Evolutionary conservation across 2,888 invertebrate genomes (phyloP).

Genomic region (Heliconius aoede): DNA sequence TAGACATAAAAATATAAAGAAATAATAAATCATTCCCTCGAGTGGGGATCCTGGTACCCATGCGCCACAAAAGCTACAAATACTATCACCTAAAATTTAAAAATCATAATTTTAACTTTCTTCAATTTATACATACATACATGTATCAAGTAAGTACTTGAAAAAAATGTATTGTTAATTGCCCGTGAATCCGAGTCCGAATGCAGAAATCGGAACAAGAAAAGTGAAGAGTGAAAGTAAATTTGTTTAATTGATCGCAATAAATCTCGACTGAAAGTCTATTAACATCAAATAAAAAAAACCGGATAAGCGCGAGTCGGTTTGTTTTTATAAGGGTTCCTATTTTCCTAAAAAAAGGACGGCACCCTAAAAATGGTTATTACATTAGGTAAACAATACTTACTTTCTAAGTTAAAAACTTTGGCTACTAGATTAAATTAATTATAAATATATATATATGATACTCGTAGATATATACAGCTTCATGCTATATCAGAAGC

Average conservation of each 20-base stretch:
- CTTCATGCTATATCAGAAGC: no score
- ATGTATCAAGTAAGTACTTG: background rate
- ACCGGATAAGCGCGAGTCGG: no score
- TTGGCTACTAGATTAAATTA: background rate
- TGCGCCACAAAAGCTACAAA: background rate
- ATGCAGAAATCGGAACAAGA: slow-evolving; percentile 6
- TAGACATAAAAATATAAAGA: background rate
- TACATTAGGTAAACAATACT: background rate
- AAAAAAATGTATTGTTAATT: background rate
- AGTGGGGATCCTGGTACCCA: background rate
- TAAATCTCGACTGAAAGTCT: background rate
- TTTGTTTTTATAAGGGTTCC: no score
- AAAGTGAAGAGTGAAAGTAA: slow-evolving; percentile 15
- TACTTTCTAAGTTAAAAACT: background rate
- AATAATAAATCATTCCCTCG: background rate
- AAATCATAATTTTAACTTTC: background rate
- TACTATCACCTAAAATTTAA: background rate
- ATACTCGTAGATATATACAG: no score
- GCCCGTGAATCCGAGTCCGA: background rate
- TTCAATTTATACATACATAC: background rate
- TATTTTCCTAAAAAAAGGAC: no score
- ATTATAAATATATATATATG: no score
- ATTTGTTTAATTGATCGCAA: slow-evolving; percentile 5
- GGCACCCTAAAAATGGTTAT: no score
- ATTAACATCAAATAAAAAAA: background rate